Conservation (phyloP, 2,888 invertebrate genomes). For the Ischnus inquisitorius region DNA sequence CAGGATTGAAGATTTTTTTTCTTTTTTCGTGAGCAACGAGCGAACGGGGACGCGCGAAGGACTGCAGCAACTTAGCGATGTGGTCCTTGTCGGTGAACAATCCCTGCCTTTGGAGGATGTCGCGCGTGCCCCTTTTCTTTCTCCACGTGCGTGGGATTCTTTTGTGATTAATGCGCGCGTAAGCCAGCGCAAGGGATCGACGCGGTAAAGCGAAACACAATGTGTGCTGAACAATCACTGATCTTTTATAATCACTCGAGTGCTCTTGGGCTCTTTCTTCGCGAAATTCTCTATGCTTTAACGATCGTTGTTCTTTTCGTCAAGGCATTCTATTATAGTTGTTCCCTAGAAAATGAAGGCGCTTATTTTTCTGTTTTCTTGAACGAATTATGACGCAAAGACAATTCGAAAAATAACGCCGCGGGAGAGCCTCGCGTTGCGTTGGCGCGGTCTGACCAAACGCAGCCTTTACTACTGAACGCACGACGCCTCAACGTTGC, state of each 20-base stretch:
- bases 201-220: no score
- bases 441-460: not conserved
- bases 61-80: not conserved
- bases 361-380: not conserved
- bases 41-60: not conserved
- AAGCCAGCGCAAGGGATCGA: no score
- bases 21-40: conserved; percentile 25
- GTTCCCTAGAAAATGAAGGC: not conserved
- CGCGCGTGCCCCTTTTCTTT: no score
- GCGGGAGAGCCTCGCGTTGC: not conserved
- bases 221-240: no score
- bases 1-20: conserved; percentile 13
- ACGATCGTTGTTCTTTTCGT: not conserved
- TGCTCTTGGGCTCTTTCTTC: not conserved
- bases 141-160: no score
- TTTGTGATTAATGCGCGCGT: no score
- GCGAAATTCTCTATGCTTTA: not conserved
- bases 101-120: not conserved
- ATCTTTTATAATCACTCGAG: not conserved
- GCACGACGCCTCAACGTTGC: not conserved
- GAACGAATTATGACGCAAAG: no score
- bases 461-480: not conserved
- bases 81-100: not conserved
- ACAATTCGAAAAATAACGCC: not conserved
- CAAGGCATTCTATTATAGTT: not conserved